Evolutionary conservation across 2,113 vertebrate species (phyloP), one percentile per base, ranked within the genome.

Genomic region (Bubo bubo): DNA sequence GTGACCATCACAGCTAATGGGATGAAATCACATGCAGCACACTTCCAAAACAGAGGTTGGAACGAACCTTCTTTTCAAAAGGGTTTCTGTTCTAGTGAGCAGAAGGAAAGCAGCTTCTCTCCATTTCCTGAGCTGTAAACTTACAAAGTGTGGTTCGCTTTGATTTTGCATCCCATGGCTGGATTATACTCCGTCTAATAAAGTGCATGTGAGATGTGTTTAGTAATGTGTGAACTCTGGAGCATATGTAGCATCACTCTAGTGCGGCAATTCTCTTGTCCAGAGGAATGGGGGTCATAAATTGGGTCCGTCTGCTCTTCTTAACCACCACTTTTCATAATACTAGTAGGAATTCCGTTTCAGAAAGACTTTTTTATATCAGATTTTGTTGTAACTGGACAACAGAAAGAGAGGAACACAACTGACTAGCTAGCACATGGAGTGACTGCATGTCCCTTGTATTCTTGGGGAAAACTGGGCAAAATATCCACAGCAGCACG

Each of bases 81-180:
- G 37, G 30, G 85, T 91, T 93, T 87, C 84, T 95, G 59, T 53
- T 86, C 35, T 7, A 86, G 59, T 6, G 68, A 96, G 91, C 95
- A 96, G 94, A 95, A 91, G 83, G 92, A 93, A 94, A 95, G 86
- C 97, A 96, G 93, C 95, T 93, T 96, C 95, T 92, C 85, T 83
- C 90, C 93, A 91, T 87, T 97, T 96, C 96, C 96, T 96, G 96
- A 93, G 89, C 76, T 84, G 73, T 89, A 96, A 96, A 95, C 79
- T 95, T 92, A 92, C 79, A 30, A 71, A 96, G 93, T 86, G 83
- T 94, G 79, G 56, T 58, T 96, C 14, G 10, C 86, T 96, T 96
- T 95, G 95, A 97, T 97, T 97, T 62, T 92, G 72, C 76, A 92
- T 92, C 80, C 86, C 83, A 13, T 86, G 89, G 75, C 83, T 92